phyloP scores from a whole-genome alignment of 2,113 vertebrate species.

The Eudyptes chrysolophus region DNA sequence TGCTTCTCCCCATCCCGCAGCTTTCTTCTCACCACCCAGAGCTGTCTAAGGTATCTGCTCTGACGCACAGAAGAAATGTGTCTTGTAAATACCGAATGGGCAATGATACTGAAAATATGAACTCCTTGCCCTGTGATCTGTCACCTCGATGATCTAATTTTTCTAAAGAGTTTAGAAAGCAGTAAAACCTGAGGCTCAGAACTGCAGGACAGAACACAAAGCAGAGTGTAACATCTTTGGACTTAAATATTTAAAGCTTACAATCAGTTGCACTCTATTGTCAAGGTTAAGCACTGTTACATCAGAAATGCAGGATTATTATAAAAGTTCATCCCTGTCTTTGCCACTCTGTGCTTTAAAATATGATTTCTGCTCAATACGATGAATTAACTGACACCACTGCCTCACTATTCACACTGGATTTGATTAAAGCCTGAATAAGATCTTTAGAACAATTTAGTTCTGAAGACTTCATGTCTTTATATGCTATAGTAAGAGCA shows the following conservation, averaged over 20 bases:
- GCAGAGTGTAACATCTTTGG: neutral
- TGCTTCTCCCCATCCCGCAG: neutral
- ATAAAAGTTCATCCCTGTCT: neutral
- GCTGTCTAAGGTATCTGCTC: neutral
- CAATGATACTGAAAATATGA: neutral
- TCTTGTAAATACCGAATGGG: neutral
- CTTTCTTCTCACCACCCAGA: neutral
- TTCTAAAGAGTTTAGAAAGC: neutral
- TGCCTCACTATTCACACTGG: neutral
- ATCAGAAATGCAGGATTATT: slow-evolving; percentile 11
- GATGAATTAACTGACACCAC: slow-evolving; percentile 22
- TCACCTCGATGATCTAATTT: neutral
- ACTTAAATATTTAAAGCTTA: neutral
- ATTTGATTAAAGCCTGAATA: slow-evolving; percentile 47
- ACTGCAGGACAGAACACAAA: neutral
- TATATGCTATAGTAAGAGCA: neutral
- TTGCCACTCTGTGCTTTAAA: neutral
- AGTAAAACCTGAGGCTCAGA: neutral
- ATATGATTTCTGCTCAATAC: neutral
- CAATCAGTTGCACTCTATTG: neutral
- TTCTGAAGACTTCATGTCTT: slow-evolving; percentile 25
- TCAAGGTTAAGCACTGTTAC: neutral
- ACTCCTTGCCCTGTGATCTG: neutral
- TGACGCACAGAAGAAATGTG: neutral
- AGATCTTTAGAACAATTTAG: slow-evolving; percentile 2